phyloP scores from a whole-genome alignment of 2,888 invertebrate genomes.

The Epinotia nisella region DNA sequence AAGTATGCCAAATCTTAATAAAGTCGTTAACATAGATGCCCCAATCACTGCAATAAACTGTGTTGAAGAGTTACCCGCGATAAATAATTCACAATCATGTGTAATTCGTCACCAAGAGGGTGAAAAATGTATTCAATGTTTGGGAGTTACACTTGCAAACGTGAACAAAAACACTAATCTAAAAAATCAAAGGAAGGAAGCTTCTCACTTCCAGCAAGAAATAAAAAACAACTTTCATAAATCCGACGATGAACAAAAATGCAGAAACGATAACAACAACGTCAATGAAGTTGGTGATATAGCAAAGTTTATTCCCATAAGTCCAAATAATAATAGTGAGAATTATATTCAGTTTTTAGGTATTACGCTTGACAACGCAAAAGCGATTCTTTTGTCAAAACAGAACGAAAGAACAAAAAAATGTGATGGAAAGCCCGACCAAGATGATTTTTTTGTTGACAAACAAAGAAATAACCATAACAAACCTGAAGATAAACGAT shows the following conservation, averaged over 20 bases:
- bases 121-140: slow-evolving; percentile 68
- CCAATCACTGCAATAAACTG: not conserved
- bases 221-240: not conserved
- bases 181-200: not conserved
- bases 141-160: slow-evolving; percentile 72
- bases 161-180: slow-evolving; percentile 33
- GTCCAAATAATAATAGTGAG: not conserved
- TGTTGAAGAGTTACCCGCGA: slow-evolving; percentile 32
- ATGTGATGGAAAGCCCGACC: not conserved
- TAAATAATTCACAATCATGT: slow-evolving; percentile 49
- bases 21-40: not conserved
- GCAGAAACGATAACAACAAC: not conserved
- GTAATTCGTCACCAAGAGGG: slow-evolving; percentile 50
- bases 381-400: not conserved
- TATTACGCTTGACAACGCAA: not conserved
- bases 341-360: slow-evolving; percentile 18
- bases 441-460: not conserved
- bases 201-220: not conserved
- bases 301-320: not conserved
- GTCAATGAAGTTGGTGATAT: not conserved
- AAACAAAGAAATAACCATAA: not conserved
- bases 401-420: not conserved
- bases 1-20: not conserved
- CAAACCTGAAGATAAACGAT: not conserved
- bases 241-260: not conserved